A percentile compares a stretch with the other conserved stretches of the same genome.
Conservation (phyloP, 2,113 vertebrate species). For the Dasyornis broadbenti region DNA sequence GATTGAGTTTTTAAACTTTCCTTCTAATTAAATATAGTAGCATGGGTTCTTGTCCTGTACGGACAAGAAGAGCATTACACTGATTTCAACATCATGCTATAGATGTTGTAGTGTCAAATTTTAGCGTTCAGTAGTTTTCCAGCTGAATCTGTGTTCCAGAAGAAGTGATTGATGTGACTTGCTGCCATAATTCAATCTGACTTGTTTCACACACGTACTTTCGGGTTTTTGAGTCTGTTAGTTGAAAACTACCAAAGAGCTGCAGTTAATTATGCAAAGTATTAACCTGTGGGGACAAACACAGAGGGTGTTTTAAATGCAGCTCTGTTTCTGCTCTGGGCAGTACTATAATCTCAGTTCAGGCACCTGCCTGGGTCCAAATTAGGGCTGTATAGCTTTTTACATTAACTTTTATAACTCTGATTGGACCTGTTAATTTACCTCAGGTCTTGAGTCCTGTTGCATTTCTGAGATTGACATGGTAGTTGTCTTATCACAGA, state of each 20-base stretch:
- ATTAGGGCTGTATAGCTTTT: not conserved
- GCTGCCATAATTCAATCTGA: not conserved
- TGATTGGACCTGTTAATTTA: not conserved
- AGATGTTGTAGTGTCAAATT: not conserved
- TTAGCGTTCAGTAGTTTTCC: not conserved
- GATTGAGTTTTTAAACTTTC: not conserved
- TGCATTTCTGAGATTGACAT: not conserved
- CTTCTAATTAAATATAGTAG: not conserved
- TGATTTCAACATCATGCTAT: not conserved
- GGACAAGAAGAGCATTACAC: not conserved
- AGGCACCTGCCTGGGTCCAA: not conserved
- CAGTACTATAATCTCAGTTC: not conserved
- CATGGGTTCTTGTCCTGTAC: not conserved
- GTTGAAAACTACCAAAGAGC: not conserved
- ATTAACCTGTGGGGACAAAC: not conserved
- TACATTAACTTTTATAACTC: not conserved
- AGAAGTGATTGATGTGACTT: not conserved
- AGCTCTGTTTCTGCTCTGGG: not conserved
- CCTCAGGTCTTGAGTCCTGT: not conserved
- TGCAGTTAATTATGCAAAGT: not conserved
- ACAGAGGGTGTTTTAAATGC: not conserved
- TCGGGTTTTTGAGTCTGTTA: not conserved
- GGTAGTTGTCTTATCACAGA: not conserved
- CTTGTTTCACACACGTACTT: not conserved
- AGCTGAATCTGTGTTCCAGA: not conserved